Evolutionary conservation across 2,113 vertebrate genomes (phyloP).

Genomic region (Hucho hucho): DNA sequence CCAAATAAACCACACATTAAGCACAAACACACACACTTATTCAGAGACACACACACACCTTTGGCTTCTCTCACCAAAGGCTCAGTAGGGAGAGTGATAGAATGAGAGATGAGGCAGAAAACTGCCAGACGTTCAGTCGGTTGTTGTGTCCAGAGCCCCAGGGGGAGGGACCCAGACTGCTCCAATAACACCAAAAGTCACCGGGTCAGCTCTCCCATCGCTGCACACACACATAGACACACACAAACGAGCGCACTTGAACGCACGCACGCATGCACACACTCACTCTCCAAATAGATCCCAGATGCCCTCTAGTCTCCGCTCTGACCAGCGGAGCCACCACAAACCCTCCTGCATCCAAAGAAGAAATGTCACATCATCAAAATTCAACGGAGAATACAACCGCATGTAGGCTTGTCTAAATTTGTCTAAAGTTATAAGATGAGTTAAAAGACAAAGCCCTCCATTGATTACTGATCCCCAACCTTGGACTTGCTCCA

Average conservation of each 20-base stretch:
- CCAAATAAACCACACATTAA: slow-evolving; percentile 45
- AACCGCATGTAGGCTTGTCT: neutral
- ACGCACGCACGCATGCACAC: slow-evolving; percentile 11
- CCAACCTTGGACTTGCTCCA: neutral
- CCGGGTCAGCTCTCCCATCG: slow-evolving; percentile 22
- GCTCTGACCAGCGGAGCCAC: neutral
- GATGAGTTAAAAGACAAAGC: neutral
- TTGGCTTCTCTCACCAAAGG: slow-evolving; percentile 24
- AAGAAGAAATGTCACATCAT: slow-evolving; percentile 16
- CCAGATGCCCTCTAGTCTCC: slow-evolving; percentile 1
- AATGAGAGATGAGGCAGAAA: slow-evolving; percentile 48
- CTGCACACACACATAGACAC: neutral
- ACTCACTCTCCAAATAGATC: neutral
- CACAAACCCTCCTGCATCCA: neutral
- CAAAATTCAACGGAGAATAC: neutral
- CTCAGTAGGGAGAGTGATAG: slow-evolving; percentile 39
- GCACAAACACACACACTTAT: slow-evolving; percentile 34
- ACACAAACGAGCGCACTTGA: neutral
- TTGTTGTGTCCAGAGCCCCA: slow-evolving; percentile 8
- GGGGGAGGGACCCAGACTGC: slow-evolving; percentile 9
- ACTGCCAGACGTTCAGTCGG: slow-evolving; percentile 17
- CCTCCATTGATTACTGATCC: slow-evolving; percentile 4
- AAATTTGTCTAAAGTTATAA: neutral
- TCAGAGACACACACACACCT: slow-evolving; percentile 36
- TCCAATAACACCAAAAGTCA: slow-evolving; percentile 23